Evolutionary conservation across 2,113 vertebrate species (phyloP).

Genomic region (Neomonachus schauinslandi): DNA sequence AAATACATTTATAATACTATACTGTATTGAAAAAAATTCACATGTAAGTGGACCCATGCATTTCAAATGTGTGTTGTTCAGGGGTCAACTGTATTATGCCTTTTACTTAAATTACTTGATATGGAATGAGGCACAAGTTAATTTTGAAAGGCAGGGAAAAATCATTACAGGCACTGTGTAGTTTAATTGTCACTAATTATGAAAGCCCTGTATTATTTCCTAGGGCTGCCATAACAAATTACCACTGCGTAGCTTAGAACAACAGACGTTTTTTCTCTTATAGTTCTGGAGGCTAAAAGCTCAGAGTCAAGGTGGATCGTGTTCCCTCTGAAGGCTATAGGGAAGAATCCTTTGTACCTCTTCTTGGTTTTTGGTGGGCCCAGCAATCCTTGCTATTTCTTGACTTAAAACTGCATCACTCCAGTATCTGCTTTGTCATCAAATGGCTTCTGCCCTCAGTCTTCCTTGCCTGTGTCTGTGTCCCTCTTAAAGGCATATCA

Average conservation of each 20-base stretch:
- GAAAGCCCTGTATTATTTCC: not conserved
- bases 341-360: not conserved
- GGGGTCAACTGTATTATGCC: not conserved
- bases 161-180: not conserved
- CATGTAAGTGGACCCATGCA: not conserved
- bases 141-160: conserved; percentile 16
- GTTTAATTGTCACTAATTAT: conserved; percentile 27
- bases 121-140: not conserved
- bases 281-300: not conserved
- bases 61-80: not conserved
- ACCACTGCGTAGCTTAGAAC: not conserved
- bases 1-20: not conserved
- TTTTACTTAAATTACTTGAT: conserved; percentile 23
- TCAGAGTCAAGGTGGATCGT: not conserved
- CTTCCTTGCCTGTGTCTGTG: not conserved
- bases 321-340: not conserved
- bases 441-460: not conserved
- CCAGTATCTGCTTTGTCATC: not conserved
- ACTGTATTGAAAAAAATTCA: not conserved
- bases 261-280: not conserved
- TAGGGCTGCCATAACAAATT: not conserved
- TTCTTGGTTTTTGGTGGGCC: not conserved
- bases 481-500: not conserved
- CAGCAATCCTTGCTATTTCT: not conserved
- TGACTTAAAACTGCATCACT: not conserved